Base-by-base conservation (phyloP, 2,888 invertebrate species). In the Oxyteleia sp. region DNA sequence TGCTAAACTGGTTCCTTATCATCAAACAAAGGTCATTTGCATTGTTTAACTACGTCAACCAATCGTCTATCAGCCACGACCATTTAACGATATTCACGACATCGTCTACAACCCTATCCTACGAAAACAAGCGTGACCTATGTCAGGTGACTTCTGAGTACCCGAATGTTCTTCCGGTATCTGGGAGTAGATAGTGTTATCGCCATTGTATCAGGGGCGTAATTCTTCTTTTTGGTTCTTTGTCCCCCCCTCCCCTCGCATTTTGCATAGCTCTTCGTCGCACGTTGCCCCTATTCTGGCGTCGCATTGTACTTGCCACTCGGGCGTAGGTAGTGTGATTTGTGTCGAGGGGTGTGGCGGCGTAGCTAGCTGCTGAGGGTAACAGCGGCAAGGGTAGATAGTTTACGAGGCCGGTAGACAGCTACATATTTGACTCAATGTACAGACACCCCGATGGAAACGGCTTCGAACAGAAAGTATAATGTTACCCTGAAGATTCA, bases 361-460 rank as follows among this genome's bases (percentile, higher is more conserved):
- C 82, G 82, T 74, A 57, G 84, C 82, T 61, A 45, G 63, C 75
- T 74, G 71, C 61, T 59, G 74, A 74, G 79, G 63, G 78, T 57
- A 61, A 66, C 82, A 57, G 59, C 78, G 38, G 63, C 68, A 76
- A 86, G 86, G 88, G 86, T 84, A 81, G 84, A 84, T 88, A 88
- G 86, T 89, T 89, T 88, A 88, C 88, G 88, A 88, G 89, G 66
- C 79, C 68, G 76, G 61, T 84, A 86, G 87, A 82, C 87, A 84
- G 81, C 81, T 86, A 88, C 86, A 88, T 87, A 87, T 88, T 88
- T 86, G 75, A 79, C 74, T 68, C 68, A 63, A 43, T 72, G 74
- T 74, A 74, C 78, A 69, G 66, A 66, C 72, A 71, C 53, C 18
- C 49, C 59, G 71, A 59, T 76, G 20, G 53, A 69, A 82, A 64